phyloP scores from a whole-genome alignment of 2,888 invertebrate genomes.

The Lasioglossum figueresi region DNA sequence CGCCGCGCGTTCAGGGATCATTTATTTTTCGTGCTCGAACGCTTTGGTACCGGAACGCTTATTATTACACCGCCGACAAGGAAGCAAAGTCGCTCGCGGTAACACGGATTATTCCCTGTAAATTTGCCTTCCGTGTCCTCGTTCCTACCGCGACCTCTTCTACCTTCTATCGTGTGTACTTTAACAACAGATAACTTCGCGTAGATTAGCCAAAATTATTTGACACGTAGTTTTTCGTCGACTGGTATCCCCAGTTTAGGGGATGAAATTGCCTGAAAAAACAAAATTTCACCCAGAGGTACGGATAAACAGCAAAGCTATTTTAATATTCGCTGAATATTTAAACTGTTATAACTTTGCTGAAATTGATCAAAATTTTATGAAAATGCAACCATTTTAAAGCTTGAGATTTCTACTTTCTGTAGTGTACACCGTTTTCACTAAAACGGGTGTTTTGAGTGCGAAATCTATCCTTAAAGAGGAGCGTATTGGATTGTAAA shows the following conservation, averaged over 20 bases:
- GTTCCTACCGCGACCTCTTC: too few relatives aligned
- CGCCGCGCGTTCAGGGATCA: background rate
- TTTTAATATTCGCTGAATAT: too few relatives aligned
- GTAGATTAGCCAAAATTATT: background rate
- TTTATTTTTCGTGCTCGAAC: slow-evolving; percentile 1
- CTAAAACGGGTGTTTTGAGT: too few relatives aligned
- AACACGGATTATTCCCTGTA: background rate
- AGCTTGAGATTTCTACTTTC: too few relatives aligned
- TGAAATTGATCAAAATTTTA: too few relatives aligned
- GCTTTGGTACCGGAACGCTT: background rate
- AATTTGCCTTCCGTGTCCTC: background rate
- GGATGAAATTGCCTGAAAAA: background rate
- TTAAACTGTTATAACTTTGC: too few relatives aligned
- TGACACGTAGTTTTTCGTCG: background rate
- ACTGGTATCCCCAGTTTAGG: background rate
- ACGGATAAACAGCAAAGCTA: background rate
- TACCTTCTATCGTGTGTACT: background rate
- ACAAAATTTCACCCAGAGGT: background rate
- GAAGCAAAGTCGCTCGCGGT: background rate
- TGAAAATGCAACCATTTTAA: too few relatives aligned
- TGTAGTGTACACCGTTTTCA: too few relatives aligned
- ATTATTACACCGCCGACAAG: background rate
- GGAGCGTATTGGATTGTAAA: too few relatives aligned
- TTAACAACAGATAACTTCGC: background rate
- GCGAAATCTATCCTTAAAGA: too few relatives aligned